Conservation (phyloP, 2,888 invertebrate genomes). For the Yponomeuta evonymella region DNA sequence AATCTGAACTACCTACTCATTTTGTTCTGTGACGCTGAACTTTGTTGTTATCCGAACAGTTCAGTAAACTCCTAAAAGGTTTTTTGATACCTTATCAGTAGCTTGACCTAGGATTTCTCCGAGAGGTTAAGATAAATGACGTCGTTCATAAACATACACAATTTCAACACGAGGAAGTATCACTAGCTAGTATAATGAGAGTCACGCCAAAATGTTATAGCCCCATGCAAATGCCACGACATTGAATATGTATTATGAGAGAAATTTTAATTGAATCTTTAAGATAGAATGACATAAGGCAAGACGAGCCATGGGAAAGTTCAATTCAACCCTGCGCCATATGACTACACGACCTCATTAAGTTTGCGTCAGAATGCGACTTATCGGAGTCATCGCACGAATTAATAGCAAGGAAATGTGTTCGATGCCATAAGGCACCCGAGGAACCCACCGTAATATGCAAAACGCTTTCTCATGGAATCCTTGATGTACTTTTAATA, state of each 20-base stretch:
- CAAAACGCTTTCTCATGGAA: conserved; percentile 57
- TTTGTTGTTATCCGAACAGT: conserved; percentile 24
- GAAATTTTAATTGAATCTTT: conserved; percentile 15
- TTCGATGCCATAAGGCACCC: conserved; percentile 57
- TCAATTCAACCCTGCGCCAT: conserved; percentile 40
- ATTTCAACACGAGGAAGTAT: conserved; percentile 4
- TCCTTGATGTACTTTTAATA: conserved; percentile 5
- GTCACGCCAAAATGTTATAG: not conserved
- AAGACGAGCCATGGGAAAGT: conserved; percentile 50
- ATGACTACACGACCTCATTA: conserved; percentile 64
- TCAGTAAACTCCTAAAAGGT: conserved; percentile 25
- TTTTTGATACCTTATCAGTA: conserved; percentile 1
- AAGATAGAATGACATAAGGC: conserved; percentile 22
- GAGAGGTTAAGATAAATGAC: conserved; percentile 10
- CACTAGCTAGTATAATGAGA: not conserved
- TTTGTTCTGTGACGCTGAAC: conserved; percentile 11
- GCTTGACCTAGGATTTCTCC: conserved; percentile 1
- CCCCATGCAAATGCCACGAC: not conserved
- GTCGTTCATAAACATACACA: conserved; percentile 6
- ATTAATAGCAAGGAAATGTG: conserved; percentile 67
- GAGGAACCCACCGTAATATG: conserved; percentile 31
- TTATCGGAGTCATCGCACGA: conserved; percentile 65
- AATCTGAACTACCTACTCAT: not conserved
- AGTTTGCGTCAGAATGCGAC: conserved; percentile 48
- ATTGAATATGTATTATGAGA: not conserved